A percentile compares a stretch with the other conserved stretches of the same genome.
These are phyloP conservation scores for Sebastolobus alascanus DNA, from an alignment of 2,797 vertebrate genomes.

Conservation along the genomic window DNA sequence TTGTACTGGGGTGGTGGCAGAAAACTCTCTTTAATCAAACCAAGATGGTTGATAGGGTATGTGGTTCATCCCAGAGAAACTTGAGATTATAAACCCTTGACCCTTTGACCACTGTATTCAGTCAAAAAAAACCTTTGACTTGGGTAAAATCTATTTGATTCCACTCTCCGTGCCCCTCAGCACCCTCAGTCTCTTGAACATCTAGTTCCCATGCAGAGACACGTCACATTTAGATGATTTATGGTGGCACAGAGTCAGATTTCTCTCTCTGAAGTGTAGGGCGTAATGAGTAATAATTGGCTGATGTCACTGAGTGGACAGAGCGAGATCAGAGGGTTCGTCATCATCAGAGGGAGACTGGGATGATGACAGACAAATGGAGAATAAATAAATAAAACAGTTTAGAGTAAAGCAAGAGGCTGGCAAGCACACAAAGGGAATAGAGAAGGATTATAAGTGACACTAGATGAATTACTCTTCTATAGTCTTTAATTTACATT, in stretches of 20 bases:
- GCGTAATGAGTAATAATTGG: constrained; percentile 36
- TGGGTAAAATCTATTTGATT: background rate
- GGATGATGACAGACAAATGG: constrained; percentile 3
- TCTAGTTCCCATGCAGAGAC: constrained; percentile 53
- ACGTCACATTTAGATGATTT: constrained; percentile 45
- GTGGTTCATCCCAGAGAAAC: constrained; percentile 1
- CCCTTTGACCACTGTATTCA: background rate
- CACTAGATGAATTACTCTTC: background rate
- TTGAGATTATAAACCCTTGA: background rate
- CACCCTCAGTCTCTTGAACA: constrained; percentile 14
- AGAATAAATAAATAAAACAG: constrained; percentile 4
- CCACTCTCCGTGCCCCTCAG: constrained; percentile 4
- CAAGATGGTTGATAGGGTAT: background rate
- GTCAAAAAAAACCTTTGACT: constrained; percentile 5
- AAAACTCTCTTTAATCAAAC: background rate
- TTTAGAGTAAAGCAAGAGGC: background rate
- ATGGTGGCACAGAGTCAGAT: constrained; percentile 54
- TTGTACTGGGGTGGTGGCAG: background rate
- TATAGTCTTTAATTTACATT: background rate
- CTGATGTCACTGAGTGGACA: constrained; percentile 35
- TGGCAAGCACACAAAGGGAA: constrained; percentile 32
- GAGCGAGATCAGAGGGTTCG: constrained; percentile 42
- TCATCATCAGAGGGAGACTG: constrained; percentile 42
- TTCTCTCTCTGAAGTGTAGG: constrained; percentile 55
- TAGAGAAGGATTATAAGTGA: constrained; percentile 1